These are phyloP conservation scores for Pteropus alecto DNA, from an alignment of 2,113 vertebrate genomes.

Conservation along the genomic window DNA sequence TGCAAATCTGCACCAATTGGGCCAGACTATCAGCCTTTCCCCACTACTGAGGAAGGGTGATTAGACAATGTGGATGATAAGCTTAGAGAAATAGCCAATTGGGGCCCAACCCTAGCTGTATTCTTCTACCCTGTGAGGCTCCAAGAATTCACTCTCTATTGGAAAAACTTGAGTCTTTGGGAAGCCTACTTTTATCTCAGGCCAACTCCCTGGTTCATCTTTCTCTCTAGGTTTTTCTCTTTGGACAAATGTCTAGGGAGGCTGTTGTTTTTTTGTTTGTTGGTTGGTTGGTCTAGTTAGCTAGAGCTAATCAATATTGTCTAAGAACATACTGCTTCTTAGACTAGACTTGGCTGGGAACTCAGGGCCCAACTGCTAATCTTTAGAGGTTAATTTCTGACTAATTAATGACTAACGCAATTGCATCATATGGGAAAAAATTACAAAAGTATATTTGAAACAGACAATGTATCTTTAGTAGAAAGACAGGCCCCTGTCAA, in stretches of 20 bases:
- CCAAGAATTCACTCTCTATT: not conserved
- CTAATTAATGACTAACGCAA: not conserved
- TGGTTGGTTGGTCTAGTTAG: not conserved
- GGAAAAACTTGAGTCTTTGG: not conserved
- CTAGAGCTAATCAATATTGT: not conserved
- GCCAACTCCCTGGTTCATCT: not conserved
- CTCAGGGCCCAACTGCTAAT: not conserved
- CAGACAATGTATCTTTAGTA: not conserved
- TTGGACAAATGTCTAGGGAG: not conserved
- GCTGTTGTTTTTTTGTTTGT: not conserved
- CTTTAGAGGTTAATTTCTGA: not conserved
- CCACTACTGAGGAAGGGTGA: not conserved
- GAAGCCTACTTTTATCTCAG: not conserved
- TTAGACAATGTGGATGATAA: not conserved
- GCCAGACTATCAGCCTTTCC: not conserved
- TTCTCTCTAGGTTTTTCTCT: slow-evolving; percentile 6
- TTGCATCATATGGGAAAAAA: not conserved
- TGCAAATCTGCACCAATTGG: not conserved
- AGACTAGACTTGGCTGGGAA: not conserved
- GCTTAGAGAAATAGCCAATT: not conserved
- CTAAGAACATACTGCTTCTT: not conserved
- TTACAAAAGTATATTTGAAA: not conserved
- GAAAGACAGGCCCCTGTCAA: not conserved
- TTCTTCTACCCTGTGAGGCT: not conserved
- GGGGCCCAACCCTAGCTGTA: not conserved